Base-by-base conservation (phyloP, 64 coral and sea anemone genomes). In the Montipora capricornis region DNA sequence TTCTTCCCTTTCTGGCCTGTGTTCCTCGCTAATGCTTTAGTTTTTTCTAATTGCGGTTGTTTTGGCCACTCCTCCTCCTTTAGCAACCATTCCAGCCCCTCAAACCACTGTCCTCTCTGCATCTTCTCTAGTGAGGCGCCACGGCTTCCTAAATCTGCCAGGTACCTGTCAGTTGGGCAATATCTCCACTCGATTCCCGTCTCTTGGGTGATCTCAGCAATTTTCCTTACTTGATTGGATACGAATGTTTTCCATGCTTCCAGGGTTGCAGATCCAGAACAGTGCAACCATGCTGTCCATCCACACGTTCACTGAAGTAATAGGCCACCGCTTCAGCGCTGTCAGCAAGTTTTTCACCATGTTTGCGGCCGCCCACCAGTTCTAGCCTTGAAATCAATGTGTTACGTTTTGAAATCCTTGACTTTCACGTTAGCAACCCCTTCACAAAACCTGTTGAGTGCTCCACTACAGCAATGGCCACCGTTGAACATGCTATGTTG, bases 211-310 rank as follows among this genome's bases (percentile, higher is more conserved):
- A 94, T 94, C 68, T 89, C 77, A 14, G 84, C 92, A 49, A 94
- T 94, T 48, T 94, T 94, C n/a, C 24, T 94, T 8, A 94, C 87
- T 20, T 78, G 47, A 55, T 94, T 94, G n/a, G 84, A 24, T 24
- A 94, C 92, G 76, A 94, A 89, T 29, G 29, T 29, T 29, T 29
- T 29, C 29, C 77, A 89, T 1, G 49, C 46, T 94, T 2, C 92
- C 92, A 1, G 86, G 92, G 29, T 89, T 94, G 20, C 92, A 61
- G 61, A 94, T 94, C 92, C 85, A 89, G 69, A 83, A 94, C 47
- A 94, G 60, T 9, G 86, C 87, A 4, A 89, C 77, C 68, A 94
- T 73, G 20, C 92, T 94, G 92, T 94, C 86, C 92, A 94, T 94
- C 92, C 85, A 94, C 5, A 94, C 66, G 10, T 77, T 94, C n/a